Percentiles rank a stretch among this genome's conserved stretches.
phyloP scores from a whole-genome alignment of 2,888 invertebrate species.

The Drosophila algonquin region DNA sequence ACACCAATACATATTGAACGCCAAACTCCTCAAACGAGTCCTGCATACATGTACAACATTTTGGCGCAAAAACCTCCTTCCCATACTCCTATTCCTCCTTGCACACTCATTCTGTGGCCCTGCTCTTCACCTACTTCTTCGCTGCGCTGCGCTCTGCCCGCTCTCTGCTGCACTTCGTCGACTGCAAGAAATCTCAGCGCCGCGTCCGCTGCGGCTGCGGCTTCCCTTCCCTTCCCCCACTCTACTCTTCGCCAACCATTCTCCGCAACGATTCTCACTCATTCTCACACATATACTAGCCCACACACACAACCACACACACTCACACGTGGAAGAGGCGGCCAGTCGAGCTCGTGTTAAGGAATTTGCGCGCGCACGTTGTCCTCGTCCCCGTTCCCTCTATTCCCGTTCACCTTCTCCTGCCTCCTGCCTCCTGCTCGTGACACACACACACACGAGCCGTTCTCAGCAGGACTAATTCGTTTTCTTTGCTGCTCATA shows the following conservation, averaged over 20 bases:
- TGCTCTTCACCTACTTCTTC: conserved; percentile 75
- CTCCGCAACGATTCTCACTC: neutral
- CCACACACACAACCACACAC: conserved; percentile 1
- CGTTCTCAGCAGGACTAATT: conserved; percentile 75
- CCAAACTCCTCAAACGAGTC: conserved; percentile 52
- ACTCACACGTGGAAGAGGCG: neutral
- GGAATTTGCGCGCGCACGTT: conserved; percentile 76
- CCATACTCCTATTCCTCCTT: conserved; percentile 60
- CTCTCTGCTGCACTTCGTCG: conserved; percentile 25
- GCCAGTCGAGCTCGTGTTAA: conserved; percentile 68
- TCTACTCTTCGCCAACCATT: conserved; percentile 13
- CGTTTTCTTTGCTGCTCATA: conserved; percentile 62
- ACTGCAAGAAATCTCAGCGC: conserved; percentile 69
- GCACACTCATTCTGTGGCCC: conserved; percentile 55
- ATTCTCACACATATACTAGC: conserved; percentile 9
- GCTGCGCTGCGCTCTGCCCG: conserved; percentile 33
- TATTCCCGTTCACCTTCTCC: conserved; percentile 23
- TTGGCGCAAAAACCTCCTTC: conserved; percentile 74
- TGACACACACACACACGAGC: conserved; percentile 64
- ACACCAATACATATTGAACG: conserved; percentile 44
- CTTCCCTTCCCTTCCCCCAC: conserved; percentile 49
- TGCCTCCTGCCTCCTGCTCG: conserved; percentile 51
- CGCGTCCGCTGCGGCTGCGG: conserved; percentile 36
- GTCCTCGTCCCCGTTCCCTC: conserved; percentile 51
- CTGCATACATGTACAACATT: conserved; percentile 55